Percentiles rank a stretch among this genome's conserved stretches.
Evolutionary conservation across 2,113 vertebrate genomes (phyloP).

Genomic region (Vimba vimba): DNA sequence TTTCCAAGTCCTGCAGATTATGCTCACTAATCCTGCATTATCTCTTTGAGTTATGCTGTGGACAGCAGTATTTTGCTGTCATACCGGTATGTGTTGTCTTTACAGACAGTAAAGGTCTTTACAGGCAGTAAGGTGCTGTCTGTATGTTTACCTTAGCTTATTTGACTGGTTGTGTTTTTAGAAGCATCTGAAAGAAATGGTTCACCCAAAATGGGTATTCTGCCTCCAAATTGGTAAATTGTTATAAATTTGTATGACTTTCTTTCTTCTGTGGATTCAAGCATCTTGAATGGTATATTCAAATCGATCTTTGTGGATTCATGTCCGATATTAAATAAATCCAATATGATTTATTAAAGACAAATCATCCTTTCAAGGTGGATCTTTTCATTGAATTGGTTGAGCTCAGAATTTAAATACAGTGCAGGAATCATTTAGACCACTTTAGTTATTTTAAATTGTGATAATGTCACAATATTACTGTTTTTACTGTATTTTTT

Average conservation of each 20-base stretch:
- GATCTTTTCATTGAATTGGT: background rate
- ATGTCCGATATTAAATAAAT: background rate
- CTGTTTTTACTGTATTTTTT: background rate
- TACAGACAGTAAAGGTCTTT: too few relatives aligned
- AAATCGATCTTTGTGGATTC: background rate
- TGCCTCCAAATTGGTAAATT: background rate
- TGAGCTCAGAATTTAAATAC: background rate
- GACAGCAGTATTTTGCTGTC: conserved; percentile 26
- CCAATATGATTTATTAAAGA: background rate
- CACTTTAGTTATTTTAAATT: background rate
- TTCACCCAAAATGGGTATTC: background rate
- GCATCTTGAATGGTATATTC: background rate
- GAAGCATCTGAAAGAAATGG: background rate
- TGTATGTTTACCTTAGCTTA: conserved; percentile 21
- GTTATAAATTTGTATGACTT: background rate
- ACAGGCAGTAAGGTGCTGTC: conserved; percentile 14
- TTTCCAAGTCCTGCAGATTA: conserved; percentile 43
- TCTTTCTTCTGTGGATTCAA: background rate
- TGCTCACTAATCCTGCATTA: conserved; percentile 41
- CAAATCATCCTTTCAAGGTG: background rate
- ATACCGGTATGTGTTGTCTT: conserved; percentile 19
- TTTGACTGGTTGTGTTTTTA: background rate
- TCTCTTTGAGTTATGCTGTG: conserved; percentile 44
- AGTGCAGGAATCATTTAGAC: background rate
- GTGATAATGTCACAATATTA: too few relatives aligned